Conservation (phyloP, 2,113 vertebrate genomes). For the Saguinus midas region DNA sequence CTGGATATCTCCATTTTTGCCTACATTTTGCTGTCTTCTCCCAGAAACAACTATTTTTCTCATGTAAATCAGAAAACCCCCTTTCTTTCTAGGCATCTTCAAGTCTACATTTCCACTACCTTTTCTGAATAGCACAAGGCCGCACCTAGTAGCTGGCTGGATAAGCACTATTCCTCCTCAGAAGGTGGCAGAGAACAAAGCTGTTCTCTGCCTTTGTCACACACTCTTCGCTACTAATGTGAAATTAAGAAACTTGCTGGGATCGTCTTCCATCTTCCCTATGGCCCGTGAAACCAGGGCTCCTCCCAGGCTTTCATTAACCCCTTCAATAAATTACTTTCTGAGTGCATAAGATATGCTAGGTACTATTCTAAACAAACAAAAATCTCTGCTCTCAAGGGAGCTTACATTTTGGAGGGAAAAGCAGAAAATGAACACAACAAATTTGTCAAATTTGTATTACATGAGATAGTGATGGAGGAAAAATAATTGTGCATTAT, state of each 20-base stretch:
- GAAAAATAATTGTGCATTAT: neutral
- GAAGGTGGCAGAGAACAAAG: neutral
- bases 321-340: neutral
- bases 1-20: neutral
- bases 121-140: neutral
- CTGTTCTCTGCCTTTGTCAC: neutral
- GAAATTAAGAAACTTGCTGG: neutral
- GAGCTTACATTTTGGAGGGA: neutral
- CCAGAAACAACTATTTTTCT: neutral
- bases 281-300: neutral
- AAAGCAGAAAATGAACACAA: neutral
- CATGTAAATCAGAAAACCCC: neutral
- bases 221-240: neutral
- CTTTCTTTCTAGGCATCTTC: neutral
- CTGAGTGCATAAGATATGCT: neutral
- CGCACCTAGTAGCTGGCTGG: neutral
- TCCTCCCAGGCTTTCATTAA: neutral
- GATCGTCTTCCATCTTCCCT: neutral
- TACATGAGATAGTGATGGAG: neutral
- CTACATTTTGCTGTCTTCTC: neutral
- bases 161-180: neutral
- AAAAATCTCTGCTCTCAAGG: neutral
- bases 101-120: neutral
- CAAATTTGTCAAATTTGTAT: neutral
- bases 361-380: neutral